Conservation (phyloP, 2,888 invertebrate species). For the Cantharis flavilabris region DNA sequence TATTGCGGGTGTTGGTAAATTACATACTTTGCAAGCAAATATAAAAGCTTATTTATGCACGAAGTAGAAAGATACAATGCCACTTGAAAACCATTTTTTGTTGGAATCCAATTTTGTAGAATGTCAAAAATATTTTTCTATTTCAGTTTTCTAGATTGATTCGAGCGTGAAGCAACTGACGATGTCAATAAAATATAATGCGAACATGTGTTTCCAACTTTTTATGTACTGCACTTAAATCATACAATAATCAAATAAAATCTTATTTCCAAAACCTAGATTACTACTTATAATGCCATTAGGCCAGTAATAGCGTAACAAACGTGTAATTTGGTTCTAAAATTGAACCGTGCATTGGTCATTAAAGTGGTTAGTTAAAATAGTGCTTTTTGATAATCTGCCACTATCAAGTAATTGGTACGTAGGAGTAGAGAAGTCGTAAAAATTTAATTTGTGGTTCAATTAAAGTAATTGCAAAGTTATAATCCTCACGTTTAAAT, state of each 20-base stretch:
- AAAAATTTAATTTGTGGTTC: background rate
- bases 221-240: background rate
- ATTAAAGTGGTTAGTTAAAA: background rate
- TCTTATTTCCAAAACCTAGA: background rate
- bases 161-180: slow-evolving; percentile 5
- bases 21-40: slow-evolving; percentile 2
- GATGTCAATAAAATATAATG: slow-evolving; percentile 10
- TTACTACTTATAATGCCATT: background rate
- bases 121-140: slow-evolving; percentile 13
- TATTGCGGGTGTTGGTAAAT: background rate
- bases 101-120: slow-evolving; percentile 4
- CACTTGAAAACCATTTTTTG: background rate
- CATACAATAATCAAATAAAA: slow-evolving; percentile 2
- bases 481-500: background rate
- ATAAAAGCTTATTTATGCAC: slow-evolving; percentile 3
- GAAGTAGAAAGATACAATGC: background rate
- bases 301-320: background rate
- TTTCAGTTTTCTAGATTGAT: slow-evolving; percentile 9
- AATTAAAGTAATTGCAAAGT: background rate
- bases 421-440: background rate
- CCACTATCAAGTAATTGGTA: background rate
- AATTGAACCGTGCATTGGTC: background rate
- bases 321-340: background rate
- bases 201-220: slow-evolving; percentile 3
- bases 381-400: background rate